Conservation (phyloP, 2,113 vertebrate species). For the Nothocercus nigrocapillus region DNA sequence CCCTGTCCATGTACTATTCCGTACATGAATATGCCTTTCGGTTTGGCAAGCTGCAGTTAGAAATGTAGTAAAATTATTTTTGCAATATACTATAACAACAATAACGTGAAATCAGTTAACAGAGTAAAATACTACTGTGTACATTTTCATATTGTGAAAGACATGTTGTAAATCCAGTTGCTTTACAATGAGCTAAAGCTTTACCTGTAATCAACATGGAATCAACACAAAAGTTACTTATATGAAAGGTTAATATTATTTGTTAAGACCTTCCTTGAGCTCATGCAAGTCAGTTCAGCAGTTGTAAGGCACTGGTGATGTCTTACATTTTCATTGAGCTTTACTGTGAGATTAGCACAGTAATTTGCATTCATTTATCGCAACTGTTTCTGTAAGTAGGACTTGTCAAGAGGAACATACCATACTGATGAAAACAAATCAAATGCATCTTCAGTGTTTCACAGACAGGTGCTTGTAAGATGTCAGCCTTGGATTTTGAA, state of each 20-base stretch:
- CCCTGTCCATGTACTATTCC: background rate
- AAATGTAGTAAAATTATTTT: background rate
- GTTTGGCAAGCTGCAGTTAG: background rate
- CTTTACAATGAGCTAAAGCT: background rate
- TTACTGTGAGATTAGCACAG: background rate
- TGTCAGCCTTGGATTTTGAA: background rate
- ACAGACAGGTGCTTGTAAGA: background rate
- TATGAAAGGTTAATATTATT: background rate
- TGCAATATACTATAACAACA: background rate
- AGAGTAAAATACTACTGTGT: background rate
- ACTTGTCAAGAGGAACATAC: background rate
- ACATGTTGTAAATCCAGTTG: background rate
- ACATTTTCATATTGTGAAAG: background rate
- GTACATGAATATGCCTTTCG: background rate
- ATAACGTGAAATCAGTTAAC: background rate
- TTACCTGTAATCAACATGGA: background rate
- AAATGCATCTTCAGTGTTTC: background rate
- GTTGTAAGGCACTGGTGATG: background rate
- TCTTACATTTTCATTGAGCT: background rate
- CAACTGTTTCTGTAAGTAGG: background rate
- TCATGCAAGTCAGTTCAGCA: background rate
- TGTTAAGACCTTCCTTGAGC: background rate
- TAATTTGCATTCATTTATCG: background rate
- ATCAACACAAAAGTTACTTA: background rate
- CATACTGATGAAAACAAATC: background rate